Conservation (phyloP, 2,113 vertebrate genomes). For the Ellobius talpinus region DNA sequence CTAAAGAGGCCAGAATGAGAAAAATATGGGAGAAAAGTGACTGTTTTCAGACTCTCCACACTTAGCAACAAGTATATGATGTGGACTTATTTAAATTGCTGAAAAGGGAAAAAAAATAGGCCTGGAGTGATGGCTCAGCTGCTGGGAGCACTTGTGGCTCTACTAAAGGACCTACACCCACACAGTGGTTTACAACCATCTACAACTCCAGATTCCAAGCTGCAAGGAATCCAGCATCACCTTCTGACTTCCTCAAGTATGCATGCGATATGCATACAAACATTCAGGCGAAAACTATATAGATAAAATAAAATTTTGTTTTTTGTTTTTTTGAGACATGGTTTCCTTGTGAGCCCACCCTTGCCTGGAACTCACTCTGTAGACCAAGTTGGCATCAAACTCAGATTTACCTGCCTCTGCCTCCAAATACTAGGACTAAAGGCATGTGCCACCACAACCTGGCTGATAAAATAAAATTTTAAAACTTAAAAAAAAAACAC, state of each 20-base stretch:
- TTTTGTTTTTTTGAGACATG: background rate
- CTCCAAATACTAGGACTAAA: background rate
- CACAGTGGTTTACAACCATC: background rate
- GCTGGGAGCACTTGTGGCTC: background rate
- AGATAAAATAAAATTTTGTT: background rate
- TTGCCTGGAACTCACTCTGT: background rate
- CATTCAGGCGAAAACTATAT: background rate
- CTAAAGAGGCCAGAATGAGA: background rate
- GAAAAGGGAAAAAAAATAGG: background rate
- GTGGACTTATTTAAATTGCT: background rate
- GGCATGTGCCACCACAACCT: background rate
- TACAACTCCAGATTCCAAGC: background rate
- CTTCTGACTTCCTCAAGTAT: background rate
- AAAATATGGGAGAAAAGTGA: background rate
- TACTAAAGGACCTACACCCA: background rate
- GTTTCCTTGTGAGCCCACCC: background rate
- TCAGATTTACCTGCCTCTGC: background rate
- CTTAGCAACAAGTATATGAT: background rate
- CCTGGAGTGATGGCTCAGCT: background rate
- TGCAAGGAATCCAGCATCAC: background rate
- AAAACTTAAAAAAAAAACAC: background rate
- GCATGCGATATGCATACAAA: background rate
- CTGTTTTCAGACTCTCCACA: background rate
- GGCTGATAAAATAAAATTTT: background rate
- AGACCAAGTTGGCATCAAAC: background rate